phyloP scores from a whole-genome alignment of 2,888 invertebrate genomes.

The Drosophila ezoana region DNA sequence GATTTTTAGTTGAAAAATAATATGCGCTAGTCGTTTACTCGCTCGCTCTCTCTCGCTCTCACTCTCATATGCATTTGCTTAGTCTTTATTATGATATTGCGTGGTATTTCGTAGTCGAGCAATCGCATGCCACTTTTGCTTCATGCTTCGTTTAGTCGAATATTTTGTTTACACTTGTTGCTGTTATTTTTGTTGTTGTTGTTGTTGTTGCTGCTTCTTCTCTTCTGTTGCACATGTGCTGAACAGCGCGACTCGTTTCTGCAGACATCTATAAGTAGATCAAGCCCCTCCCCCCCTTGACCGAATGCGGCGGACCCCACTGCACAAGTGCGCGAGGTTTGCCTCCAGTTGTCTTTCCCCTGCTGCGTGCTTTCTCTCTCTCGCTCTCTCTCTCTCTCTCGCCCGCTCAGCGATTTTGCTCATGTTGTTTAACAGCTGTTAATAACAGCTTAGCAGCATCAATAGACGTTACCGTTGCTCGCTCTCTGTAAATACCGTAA shows the following conservation, averaged over 20 bases:
- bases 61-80: slow-evolving; percentile 2
- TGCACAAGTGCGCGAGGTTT: slow-evolving; percentile 45
- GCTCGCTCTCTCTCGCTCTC: not conserved
- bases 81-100: not conserved
- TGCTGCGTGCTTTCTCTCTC: slow-evolving; percentile 2
- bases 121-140: slow-evolving; percentile 29
- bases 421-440: slow-evolving; percentile 40
- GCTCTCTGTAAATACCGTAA: slow-evolving; percentile 47
- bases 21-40: not conserved
- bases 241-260: slow-evolving; percentile 7
- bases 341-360: slow-evolving; percentile 12
- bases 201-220: slow-evolving; percentile 9
- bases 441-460: slow-evolving; percentile 10
- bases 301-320: slow-evolving; percentile 1
- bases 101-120: slow-evolving; percentile 32
- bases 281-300: not conserved
- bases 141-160: slow-evolving; percentile 48
- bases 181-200: slow-evolving; percentile 11
- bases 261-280: slow-evolving; percentile 44
- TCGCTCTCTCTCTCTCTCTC: slow-evolving; percentile 12
- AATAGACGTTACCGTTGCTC: slow-evolving; percentile 4
- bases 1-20: not conserved
- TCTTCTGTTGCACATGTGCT: slow-evolving; percentile 35
- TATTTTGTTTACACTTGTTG: slow-evolving; percentile 42
- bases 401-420: not conserved